Conservation (phyloP, 2,113 vertebrate species). For the Heloderma charlesbogerti region DNA sequence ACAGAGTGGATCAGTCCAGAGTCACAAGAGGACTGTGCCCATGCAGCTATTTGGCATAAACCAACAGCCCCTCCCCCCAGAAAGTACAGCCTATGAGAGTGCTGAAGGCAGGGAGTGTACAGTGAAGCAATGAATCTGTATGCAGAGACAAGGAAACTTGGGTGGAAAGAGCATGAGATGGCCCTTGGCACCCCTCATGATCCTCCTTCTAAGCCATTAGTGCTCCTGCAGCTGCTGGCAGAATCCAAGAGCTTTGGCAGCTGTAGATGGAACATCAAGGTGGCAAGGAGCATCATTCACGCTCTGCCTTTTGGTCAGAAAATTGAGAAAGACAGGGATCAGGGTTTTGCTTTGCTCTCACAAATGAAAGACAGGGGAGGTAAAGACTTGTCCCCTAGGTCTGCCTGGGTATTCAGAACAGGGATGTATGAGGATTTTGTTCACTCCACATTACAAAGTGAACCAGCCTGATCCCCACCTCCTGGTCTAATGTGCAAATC, state of each 20-base stretch:
- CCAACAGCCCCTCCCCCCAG: too few relatives aligned
- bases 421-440: too few relatives aligned
- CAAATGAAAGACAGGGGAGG: not conserved
- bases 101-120: not conserved
- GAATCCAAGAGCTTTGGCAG: not conserved
- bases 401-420: too few relatives aligned
- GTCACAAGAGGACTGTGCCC: not conserved
- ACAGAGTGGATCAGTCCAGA: not conserved
- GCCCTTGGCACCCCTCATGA: not conserved
- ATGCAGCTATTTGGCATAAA: not conserved
- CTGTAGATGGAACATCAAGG: not conserved
- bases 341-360: not conserved
- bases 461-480: too few relatives aligned
- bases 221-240: not conserved
- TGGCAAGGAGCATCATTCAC: not conserved
- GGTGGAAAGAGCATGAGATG: not conserved
- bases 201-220: not conserved
- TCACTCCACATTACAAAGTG: too few relatives aligned
- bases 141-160: not conserved
- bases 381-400: not conserved
- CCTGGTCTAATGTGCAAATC: too few relatives aligned
- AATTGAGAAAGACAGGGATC: not conserved
- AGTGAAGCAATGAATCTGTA: not conserved
- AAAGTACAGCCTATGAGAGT: not conserved
- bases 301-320: not conserved